Conservation (phyloP, 1,140 invertebrate species). For the Manduca sexta region DNA sequence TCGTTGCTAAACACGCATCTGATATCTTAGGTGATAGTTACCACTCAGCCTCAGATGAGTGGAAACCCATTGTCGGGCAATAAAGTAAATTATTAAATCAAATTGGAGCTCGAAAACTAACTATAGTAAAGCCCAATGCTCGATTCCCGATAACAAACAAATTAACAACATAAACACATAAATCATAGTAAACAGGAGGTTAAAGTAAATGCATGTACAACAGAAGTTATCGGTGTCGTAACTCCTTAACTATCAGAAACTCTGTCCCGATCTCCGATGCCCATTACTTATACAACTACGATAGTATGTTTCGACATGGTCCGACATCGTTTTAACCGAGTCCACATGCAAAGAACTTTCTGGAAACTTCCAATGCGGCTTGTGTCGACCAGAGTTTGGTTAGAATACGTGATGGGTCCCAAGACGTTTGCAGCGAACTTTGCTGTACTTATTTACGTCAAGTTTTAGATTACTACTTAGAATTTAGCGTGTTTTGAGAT, state of each 20-base stretch:
- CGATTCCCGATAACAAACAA: no score
- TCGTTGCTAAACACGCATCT: no score
- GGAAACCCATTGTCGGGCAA: no score
- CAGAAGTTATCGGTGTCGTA: background rate
- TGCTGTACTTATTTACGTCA: conserved; percentile 5
- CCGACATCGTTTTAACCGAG: conserved; percentile 3
- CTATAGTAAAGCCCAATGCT: no score
- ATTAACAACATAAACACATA: no score
- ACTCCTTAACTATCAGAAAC: conserved; percentile 1
- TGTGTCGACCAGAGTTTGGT: conserved; percentile 5
- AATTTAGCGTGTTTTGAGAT: conserved; percentile 8
- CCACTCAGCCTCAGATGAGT: no score
- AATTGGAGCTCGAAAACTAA: no score
- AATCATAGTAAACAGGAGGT: no score
- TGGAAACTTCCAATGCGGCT: conserved; percentile 6
- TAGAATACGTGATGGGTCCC: conserved; percentile 12
- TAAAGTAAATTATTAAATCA: no score
- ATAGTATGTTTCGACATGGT: conserved; percentile 8
- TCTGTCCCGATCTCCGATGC: background rate
- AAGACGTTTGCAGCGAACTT: conserved; percentile 1
- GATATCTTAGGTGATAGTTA: no score
- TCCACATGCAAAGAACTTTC: conserved; percentile 13
- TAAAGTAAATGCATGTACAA: background rate
- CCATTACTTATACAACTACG: conserved; percentile 6
- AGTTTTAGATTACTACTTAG: conserved; percentile 2